Percentiles rank a stretch among this genome's conserved stretches.
phyloP scores from a whole-genome alignment of 2,113 vertebrate species.

The Campylorhamphus procurvoides region DNA sequence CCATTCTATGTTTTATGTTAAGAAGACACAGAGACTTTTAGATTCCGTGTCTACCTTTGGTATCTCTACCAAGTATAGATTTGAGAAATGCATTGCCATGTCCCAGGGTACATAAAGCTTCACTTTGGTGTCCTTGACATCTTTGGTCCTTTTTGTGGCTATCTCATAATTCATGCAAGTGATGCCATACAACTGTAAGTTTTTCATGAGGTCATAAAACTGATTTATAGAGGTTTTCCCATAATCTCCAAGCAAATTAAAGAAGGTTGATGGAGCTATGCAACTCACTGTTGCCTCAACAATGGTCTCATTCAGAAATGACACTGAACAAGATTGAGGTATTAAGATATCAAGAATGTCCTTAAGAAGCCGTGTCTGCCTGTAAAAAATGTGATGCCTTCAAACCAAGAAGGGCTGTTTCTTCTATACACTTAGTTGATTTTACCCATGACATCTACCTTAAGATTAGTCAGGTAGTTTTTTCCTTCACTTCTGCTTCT shows the following conservation, averaged over 20 bases:
- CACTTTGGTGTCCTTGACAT: conserved; percentile 51
- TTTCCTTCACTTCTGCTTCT: not conserved
- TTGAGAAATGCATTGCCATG: conserved; percentile 11
- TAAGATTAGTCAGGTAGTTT: not conserved
- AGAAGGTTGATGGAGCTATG: conserved; percentile 64
- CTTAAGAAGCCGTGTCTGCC: conserved; percentile 44
- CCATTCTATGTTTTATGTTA: not conserved
- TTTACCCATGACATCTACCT: not conserved
- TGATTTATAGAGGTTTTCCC: conserved; percentile 69
- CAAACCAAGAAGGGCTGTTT: not conserved
- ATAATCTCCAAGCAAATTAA: conserved; percentile 69
- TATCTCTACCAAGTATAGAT: conserved; percentile 5
- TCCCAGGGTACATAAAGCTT: conserved; percentile 35
- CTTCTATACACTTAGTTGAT: not conserved
- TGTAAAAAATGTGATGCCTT: not conserved
- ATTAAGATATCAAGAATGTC: conserved; percentile 52
- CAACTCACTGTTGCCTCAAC: conserved; percentile 55
- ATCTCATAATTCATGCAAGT: conserved; percentile 64
- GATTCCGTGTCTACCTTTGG: not conserved
- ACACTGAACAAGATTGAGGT: conserved; percentile 57
- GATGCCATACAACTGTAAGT: conserved; percentile 59
- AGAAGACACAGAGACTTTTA: not conserved
- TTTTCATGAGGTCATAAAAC: conserved; percentile 65
- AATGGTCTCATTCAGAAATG: conserved; percentile 63
- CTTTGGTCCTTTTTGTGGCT: conserved; percentile 58